Evolutionary conservation across 2,113 vertebrate genomes (phyloP).

Genomic region (Uria aalge): DNA sequence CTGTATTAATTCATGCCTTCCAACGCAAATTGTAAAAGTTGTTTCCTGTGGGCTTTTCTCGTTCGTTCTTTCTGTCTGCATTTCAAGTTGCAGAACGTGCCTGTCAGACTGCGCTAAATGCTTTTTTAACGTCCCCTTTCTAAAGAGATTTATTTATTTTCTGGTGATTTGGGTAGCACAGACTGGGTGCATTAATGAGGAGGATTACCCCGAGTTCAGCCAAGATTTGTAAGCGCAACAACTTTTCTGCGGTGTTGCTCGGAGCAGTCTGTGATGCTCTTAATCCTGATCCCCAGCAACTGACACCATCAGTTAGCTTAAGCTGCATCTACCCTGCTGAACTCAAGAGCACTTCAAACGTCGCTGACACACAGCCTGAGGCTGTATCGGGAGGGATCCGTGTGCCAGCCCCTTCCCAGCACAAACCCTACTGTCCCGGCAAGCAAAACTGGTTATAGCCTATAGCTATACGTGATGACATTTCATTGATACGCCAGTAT

Average conservation of each 20-base stretch:
- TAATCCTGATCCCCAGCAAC: neutral
- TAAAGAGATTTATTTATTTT: neutral
- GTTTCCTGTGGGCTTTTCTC: neutral
- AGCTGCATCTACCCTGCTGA: neutral
- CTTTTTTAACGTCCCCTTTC: neutral
- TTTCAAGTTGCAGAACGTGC: neutral
- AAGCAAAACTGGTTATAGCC: neutral
- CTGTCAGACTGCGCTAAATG: neutral
- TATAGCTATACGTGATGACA: accelerated
- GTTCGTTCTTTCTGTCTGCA: neutral
- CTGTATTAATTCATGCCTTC: accelerated
- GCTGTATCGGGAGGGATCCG: neutral
- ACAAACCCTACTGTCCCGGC: neutral
- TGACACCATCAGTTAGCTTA: neutral
- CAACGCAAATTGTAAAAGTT: neutral
- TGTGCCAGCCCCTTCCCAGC: neutral
- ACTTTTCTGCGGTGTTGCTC: neutral
- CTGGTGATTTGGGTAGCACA: neutral
- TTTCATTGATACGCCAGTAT: neutral
- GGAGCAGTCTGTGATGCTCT: neutral
- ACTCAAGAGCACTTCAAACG: neutral
- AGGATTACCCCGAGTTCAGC: neutral
- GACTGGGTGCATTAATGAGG: accelerated
- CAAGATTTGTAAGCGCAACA: neutral
- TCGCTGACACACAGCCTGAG: neutral